phyloP scores from a whole-genome alignment of 2,797 vertebrate genomes.

The Smutsia gigantea region DNA sequence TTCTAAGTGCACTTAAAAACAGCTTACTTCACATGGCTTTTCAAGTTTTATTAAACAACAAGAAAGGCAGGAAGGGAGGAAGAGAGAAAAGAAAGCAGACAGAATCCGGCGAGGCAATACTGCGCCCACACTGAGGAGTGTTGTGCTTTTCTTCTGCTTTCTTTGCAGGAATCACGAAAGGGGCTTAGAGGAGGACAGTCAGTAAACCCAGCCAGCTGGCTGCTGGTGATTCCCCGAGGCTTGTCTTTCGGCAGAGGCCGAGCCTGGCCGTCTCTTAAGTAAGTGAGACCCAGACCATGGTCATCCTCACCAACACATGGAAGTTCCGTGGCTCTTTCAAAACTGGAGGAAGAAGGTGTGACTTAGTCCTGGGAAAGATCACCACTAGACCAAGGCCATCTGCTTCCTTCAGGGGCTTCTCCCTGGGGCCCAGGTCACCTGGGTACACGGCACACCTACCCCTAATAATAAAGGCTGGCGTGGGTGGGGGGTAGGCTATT shows the following conservation, averaged over 20 bases:
- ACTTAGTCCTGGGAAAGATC: no score
- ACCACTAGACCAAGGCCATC: not conserved
- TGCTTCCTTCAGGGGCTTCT: not conserved
- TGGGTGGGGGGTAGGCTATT: fast-evolving
- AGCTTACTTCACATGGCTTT: not conserved
- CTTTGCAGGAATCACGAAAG: not conserved
- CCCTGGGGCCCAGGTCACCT: fast-evolving
- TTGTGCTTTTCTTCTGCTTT: not conserved
- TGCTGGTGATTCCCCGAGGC: not conserved
- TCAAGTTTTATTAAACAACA: not conserved
- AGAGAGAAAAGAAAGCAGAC: no score
- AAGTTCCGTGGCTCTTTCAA: not conserved
- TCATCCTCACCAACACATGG: not conserved
- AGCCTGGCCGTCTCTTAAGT: not conserved
- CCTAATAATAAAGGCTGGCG: not conserved
- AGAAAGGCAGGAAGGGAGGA: not conserved
- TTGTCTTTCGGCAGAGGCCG: not conserved
- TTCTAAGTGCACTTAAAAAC: not conserved
- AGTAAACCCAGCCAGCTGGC: not conserved
- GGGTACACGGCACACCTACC: not conserved
- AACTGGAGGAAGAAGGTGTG: not conserved
- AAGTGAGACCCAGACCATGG: not conserved
- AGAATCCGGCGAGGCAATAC: not conserved
- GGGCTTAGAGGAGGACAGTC: not conserved
- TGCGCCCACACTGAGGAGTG: not conserved